Percentiles rank a stretch among this genome's conserved stretches.
These are phyloP conservation scores for Sebastes iracundus DNA, from an alignment of 2,797 vertebrate species.

Conservation along the genomic window DNA sequence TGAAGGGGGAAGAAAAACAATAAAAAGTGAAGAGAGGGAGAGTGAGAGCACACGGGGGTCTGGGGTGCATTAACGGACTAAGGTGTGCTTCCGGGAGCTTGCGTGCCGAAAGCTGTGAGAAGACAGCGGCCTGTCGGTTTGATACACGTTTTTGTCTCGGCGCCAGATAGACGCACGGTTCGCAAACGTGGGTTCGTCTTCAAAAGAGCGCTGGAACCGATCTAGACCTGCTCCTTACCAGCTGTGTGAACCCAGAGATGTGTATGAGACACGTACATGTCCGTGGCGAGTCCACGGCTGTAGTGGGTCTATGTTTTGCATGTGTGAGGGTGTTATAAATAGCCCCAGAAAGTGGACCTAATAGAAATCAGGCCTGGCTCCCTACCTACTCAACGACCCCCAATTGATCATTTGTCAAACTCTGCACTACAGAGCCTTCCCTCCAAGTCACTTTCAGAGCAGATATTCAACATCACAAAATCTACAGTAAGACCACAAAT, in stretches of 20 bases:
- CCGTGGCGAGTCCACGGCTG: constrained; percentile 10
- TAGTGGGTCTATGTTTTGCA: background rate
- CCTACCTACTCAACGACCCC: constrained; percentile 46
- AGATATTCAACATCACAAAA: background rate
- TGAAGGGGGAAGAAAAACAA: constrained; percentile 6
- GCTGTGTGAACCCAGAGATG: constrained; percentile 29
- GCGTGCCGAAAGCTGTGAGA: constrained; percentile 56
- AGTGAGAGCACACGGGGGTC: constrained; percentile 18
- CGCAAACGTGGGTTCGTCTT: constrained; percentile 44
- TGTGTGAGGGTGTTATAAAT: constrained; percentile 63
- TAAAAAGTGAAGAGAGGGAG: background rate
- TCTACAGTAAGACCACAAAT: background rate
- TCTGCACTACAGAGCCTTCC: background rate
- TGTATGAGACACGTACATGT: constrained; percentile 35
- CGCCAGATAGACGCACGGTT: constrained; percentile 61
- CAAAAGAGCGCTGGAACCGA: constrained; percentile 64
- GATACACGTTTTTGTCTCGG: constrained; percentile 30
- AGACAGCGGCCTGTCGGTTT: constrained; percentile 50
- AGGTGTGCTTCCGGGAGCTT: constrained; percentile 59
- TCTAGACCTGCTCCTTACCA: constrained; percentile 50
- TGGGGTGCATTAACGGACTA: constrained; percentile 63
- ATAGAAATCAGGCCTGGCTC: constrained; percentile 66
- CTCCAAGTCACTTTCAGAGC: background rate
- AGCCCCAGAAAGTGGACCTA: constrained; percentile 64
- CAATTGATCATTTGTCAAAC: constrained; percentile 29